These are phyloP conservation scores for Parambassis ranga DNA, from an alignment of 2,797 vertebrate species.

Conservation along the genomic window DNA sequence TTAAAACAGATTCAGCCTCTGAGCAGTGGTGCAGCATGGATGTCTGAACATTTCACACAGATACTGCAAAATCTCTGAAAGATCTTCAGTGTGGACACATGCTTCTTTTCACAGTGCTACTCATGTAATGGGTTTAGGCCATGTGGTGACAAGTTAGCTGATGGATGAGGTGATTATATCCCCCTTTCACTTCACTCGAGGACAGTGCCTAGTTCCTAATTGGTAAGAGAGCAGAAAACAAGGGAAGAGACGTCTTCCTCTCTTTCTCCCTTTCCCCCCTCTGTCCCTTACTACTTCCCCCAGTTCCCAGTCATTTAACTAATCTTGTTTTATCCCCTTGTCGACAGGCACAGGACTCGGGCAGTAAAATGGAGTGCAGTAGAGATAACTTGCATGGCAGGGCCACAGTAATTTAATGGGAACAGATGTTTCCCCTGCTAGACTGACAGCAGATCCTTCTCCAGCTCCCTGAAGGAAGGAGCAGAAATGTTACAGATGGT, in stretches of 20 bases:
- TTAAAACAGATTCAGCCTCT: neutral
- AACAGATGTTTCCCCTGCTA: constrained; percentile 75
- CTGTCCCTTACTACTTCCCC: constrained; percentile 35
- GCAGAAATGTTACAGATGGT: constrained; percentile 70
- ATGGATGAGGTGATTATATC: constrained; percentile 71
- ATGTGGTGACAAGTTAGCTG: constrained; percentile 58
- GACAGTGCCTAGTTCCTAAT: constrained; percentile 67
- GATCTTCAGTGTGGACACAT: constrained; percentile 16
- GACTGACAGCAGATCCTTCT: constrained; percentile 78
- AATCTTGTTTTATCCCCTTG: constrained; percentile 75
- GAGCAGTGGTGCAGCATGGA: neutral
- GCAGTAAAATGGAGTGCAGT: constrained; percentile 66
- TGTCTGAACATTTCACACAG: neutral
- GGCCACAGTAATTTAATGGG: constrained; percentile 74
- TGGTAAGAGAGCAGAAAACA: constrained; percentile 61
- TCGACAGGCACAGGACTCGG: constrained; percentile 59
- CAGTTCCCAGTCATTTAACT: constrained; percentile 74
- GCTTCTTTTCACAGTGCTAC: constrained; percentile 30
- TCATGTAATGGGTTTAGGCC: constrained; percentile 55
- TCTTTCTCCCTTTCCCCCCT: constrained; percentile 11
- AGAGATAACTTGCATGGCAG: constrained; percentile 70
- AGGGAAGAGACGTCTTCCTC: constrained; percentile 34
- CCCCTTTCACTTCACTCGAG: constrained; percentile 53
- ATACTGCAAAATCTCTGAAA: neutral
- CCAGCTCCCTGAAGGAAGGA: constrained; percentile 60